Base-by-base conservation (phyloP, 2,888 invertebrate genomes). In the Chrysolina americana region DNA sequence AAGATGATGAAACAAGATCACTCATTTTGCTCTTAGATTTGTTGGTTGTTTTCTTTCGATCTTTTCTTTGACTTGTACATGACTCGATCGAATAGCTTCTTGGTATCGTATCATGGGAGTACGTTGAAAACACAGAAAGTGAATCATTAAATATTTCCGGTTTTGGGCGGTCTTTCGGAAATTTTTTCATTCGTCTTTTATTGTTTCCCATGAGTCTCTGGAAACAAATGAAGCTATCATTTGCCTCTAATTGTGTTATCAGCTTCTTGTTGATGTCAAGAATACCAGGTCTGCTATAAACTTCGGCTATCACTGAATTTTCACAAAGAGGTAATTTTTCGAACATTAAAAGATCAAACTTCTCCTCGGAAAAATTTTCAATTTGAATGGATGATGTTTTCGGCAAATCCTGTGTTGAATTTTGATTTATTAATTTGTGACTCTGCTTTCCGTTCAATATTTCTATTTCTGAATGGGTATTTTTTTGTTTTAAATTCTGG, bases 221-320 rank as follows among this genome's bases (percentile, higher is more conserved):
- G 68, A 85, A 85, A 62, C 80, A 83, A 36, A 82, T 76, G 41
- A 83, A 81, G 76, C 85, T 86, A 70, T 86, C 85, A 53, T 82
- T 80, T 17, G 84, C 82, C 62, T 83, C 83, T 17, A 85, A 59
- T 70, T 86, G 85, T 15, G 77, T 68, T 9, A 81, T 56, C 65
- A 85, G 68, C 64, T 81, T 78, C 53, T 79, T 76, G 73, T 85
- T 81, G n/a, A 86, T 59, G 69, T 85, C 80, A 0, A 81, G 79
- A n/a, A 80, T 68, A 17, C 81, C 85, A 50, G 79, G 79, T 70
- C 79, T 78, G 19, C 81, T 72, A 28, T 82, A 81, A 4, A 84
- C 81, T n/a, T 83, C 83, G 9, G 82, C 78, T 41, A 71, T 65
- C 28, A 73, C n/a, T 28, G 71, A 59, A 11, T n/a, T 59, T 9